Base-by-base conservation (phyloP, 2,888 invertebrate genomes). In the Spatulosminthurus flaviceps region DNA sequence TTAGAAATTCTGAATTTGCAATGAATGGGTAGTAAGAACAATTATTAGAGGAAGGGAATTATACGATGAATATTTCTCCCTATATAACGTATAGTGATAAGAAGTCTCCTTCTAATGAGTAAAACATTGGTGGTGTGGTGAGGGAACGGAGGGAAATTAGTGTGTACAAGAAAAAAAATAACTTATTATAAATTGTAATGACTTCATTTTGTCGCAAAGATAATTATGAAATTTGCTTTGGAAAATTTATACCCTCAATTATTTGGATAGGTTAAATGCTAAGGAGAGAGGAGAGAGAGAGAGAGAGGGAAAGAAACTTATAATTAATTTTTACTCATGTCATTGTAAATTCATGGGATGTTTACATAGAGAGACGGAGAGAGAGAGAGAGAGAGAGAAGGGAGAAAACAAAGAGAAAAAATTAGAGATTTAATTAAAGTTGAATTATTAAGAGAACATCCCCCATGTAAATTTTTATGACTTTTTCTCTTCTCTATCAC, bases 391-490 rank as follows among this genome's bases (percentile, higher is more conserved):
- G 1, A 51, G 1, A n/a, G 5, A n/a, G 5, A 51, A 11, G 51
- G 51, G 51, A 51, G 51, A 61, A 74, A 67, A 51, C 67, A 77
- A 69, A 51, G 43, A 43, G 67, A 43, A 79, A 64, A 61, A 76
- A 51, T 71, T 79, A 51, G 73, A 41, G 73, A 78, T 72, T 72
- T 72, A 72, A 72, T 72, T 72, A 51, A 28, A 64, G 43, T 43
- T 26, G 26, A 72, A 72, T 72, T 72, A 43, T 21, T n/a, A 4
- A 51, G 43, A 24, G 43, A n/a, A 51, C 1, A 72, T 41, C 9
- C 34, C 72, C 26, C 42, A 72, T 72, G 42, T 42, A 72, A 67
- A 67, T 67, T 13, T 67, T 28, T 16, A 67, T 67, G 67, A 19
- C 67, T 51, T 16, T 51, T 19, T 51, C 1, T 5, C n/a, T 19